Evolutionary conservation across 2,888 invertebrate species (phyloP).

Genomic region (Himalopsyche tibetana): DNA sequence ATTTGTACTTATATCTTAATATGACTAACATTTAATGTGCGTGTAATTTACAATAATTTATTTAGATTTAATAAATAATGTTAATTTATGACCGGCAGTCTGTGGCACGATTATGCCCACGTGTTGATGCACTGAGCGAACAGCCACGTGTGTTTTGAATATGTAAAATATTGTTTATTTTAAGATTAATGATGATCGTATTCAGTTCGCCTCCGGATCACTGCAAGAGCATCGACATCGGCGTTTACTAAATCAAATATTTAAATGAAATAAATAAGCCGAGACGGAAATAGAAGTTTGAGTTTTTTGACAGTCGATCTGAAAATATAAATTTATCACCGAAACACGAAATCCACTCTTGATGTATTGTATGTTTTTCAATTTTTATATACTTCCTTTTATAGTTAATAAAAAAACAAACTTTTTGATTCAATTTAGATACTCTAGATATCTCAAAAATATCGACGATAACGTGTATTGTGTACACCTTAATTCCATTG

Average conservation of each 20-base stretch:
- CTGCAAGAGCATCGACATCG: background rate
- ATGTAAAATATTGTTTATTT: conserved; percentile 30
- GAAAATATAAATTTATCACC: too few species aligned
- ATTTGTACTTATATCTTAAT: background rate
- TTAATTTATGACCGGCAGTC: background rate
- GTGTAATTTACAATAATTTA: background rate
- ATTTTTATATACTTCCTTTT: too few species aligned
- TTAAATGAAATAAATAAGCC: conserved; percentile 3
- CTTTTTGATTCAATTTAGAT: too few species aligned
- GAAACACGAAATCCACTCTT: too few species aligned
- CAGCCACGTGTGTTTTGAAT: conserved; percentile 29
- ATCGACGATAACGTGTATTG: too few species aligned
- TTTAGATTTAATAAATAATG: conserved; percentile 25
- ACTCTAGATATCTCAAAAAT: too few species aligned
- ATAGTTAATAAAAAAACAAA: too few species aligned
- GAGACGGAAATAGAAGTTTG: background rate
- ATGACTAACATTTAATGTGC: background rate
- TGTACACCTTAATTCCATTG: too few species aligned
- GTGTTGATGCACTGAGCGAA: background rate
- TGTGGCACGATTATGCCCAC: conserved; percentile 1
- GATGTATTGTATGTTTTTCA: too few species aligned
- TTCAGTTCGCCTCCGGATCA: background rate
- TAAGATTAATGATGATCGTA: conserved; percentile 12
- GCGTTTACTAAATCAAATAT: conserved; percentile 10
- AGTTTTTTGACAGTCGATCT: background rate